phyloP scores from a whole-genome alignment of 2,797 vertebrate species.

The Clangula hyemalis region DNA sequence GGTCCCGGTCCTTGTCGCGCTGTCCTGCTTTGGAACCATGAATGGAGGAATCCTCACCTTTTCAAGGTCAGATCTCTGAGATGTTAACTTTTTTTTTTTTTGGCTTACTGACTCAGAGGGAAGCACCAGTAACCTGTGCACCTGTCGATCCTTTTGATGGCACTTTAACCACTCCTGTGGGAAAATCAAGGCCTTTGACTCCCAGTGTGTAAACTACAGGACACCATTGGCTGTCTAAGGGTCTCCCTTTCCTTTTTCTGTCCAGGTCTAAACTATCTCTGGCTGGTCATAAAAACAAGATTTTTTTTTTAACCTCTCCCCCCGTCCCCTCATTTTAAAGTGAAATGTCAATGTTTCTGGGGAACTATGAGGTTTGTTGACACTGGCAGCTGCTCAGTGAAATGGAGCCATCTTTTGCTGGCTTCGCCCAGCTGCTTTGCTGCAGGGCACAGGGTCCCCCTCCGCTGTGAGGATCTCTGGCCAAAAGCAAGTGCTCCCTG shows the following conservation, averaged over 20 bases:
- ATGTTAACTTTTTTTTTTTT: neutral
- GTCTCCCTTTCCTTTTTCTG: neutral
- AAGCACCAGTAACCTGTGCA: neutral
- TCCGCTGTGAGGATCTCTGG: neutral
- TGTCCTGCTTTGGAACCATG: slow-evolving; percentile 79
- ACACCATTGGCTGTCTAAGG: neutral
- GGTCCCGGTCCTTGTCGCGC: slow-evolving; percentile 72
- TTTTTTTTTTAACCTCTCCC: neutral
- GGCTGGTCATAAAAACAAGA: neutral
- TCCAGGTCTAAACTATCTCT: neutral
- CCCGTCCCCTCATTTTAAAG: neutral
- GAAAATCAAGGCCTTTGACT: neutral
- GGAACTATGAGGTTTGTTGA: slow-evolving; percentile 4
- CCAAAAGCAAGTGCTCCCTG: neutral
- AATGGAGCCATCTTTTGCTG: neutral
- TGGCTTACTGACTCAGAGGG: neutral
- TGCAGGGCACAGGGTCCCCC: neutral
- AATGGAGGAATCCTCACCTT: slow-evolving; percentile 76
- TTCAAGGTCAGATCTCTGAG: slow-evolving; percentile 64
- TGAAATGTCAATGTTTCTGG: neutral
- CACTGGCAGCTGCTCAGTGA: neutral
- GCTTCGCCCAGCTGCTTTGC: neutral
- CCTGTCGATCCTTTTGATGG: fast-evolving
- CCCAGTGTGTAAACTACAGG: neutral
- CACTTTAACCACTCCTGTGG: neutral